Percentiles rank a stretch among this genome's conserved stretches.
phyloP scores from a whole-genome alignment of 2,888 invertebrate species.

The Seira ritae region DNA sequence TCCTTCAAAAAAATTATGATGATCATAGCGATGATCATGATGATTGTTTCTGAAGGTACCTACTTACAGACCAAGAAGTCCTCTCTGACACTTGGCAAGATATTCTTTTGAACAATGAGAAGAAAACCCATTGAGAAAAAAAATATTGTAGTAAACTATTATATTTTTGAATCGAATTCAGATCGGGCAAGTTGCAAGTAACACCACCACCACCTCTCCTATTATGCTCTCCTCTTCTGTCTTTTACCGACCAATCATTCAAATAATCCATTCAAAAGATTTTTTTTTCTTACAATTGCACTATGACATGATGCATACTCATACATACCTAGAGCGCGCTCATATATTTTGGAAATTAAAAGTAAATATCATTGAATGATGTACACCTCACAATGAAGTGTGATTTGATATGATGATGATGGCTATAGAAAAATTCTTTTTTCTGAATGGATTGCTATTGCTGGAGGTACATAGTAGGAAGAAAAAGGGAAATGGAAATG shows the following conservation, averaged over 20 bases:
- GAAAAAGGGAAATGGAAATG: slow-evolving; percentile 11
- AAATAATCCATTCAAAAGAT: slow-evolving; percentile 31
- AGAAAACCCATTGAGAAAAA: slow-evolving; percentile 44
- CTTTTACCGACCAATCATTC: slow-evolving; percentile 48
- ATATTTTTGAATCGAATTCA: too few relatives aligned
- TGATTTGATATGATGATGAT: slow-evolving; percentile 52
- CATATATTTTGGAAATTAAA: slow-evolving; percentile 52
- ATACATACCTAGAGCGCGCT: too few relatives aligned
- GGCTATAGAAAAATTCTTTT: slow-evolving; percentile 48
- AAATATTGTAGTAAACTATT: too few relatives aligned
- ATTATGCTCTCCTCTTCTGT: slow-evolving; percentile 45
- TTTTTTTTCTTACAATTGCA: too few relatives aligned
- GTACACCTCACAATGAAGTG: slow-evolving; percentile 40
- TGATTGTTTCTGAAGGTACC: slow-evolving; percentile 8
- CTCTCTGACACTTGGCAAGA: slow-evolving; percentile 58
- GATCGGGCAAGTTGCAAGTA: slow-evolving; percentile 14
- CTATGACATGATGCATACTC: too few relatives aligned
- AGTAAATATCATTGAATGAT: slow-evolving; percentile 42
- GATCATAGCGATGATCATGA: slow-evolving; percentile 18
- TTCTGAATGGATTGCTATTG: slow-evolving; percentile 45
- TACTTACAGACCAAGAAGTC: slow-evolving; percentile 27
- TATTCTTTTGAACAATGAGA: slow-evolving; percentile 34
- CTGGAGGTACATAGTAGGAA: slow-evolving; percentile 15
- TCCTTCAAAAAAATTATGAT: slow-evolving; percentile 12
- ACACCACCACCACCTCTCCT: slow-evolving; percentile 58